Conservation (phyloP, 2,113 vertebrate genomes). For the Podiceps cristatus region DNA sequence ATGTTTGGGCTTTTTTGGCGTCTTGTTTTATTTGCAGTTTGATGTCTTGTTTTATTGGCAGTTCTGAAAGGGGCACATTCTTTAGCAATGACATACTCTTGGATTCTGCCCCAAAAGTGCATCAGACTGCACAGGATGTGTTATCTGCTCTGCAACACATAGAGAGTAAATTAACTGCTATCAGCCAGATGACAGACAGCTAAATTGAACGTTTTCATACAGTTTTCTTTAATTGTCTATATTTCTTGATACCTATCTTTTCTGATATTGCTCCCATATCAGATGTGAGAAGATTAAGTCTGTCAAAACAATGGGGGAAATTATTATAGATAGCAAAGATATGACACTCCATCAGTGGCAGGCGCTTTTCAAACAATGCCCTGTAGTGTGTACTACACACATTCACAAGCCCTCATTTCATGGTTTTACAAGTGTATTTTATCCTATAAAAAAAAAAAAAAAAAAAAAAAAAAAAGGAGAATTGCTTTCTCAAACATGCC, state of each 20-base stretch:
- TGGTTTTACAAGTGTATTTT: background rate
- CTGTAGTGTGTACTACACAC: background rate
- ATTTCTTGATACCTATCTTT: conserved; percentile 6
- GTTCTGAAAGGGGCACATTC: conserved; percentile 27
- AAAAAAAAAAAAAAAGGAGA: background rate
- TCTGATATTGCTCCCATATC: background rate
- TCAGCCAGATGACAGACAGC: background rate
- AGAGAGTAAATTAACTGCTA: background rate
- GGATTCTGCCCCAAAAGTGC: background rate
- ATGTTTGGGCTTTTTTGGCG: background rate
- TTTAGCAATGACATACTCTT: background rate
- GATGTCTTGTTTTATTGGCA: background rate
- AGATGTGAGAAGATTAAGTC: background rate
- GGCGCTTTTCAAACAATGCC: background rate
- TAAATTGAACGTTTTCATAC: background rate
- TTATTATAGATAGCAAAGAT: background rate
- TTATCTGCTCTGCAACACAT: conserved; percentile 2
- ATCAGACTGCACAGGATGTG: background rate
- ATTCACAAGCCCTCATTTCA: background rate
- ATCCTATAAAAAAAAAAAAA: background rate
- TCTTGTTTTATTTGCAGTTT: background rate
- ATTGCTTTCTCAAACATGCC: background rate
- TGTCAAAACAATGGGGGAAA: background rate
- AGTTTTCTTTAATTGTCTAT: background rate
- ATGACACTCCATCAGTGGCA: background rate